Evolutionary conservation across 2,797 vertebrate species (phyloP).

Genomic region (Arctocebus calabarensis): DNA sequence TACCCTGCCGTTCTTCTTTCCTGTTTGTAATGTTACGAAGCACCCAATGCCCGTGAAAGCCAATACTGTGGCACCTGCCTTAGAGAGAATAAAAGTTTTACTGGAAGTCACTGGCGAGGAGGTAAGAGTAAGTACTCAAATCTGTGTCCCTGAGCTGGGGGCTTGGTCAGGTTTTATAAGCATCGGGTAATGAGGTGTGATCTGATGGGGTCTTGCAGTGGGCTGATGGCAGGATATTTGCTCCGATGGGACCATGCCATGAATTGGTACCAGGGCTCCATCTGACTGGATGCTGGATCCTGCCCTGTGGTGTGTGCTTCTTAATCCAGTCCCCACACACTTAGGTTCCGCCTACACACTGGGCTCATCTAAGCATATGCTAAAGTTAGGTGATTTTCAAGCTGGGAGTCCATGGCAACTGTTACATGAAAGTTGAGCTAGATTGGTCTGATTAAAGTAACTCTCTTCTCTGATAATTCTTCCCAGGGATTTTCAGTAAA

Average conservation of each 20-base stretch:
- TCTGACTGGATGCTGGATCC: neutral
- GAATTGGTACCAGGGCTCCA: neutral
- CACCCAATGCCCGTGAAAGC: neutral
- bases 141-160: too few relatives aligned
- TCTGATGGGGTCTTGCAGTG: neutral
- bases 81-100: neutral
- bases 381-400: neutral
- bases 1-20: neutral
- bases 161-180: too few relatives aligned
- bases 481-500: neutral
- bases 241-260: neutral
- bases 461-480: neutral
- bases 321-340: neutral
- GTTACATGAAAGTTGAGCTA: neutral
- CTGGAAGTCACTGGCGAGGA: neutral
- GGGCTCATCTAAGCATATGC: neutral
- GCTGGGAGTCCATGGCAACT: neutral
- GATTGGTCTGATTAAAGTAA: neutral
- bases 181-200: too few relatives aligned
- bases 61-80: neutral
- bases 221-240: neutral
- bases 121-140: neutral
- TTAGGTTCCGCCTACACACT: neutral
- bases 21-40: neutral
- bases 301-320: neutral